A percentile compares a stretch with the other conserved stretches of the same genome.
Evolutionary conservation across 2,797 vertebrate species (phyloP).

Genomic region (Potorous gilbertii): DNA sequence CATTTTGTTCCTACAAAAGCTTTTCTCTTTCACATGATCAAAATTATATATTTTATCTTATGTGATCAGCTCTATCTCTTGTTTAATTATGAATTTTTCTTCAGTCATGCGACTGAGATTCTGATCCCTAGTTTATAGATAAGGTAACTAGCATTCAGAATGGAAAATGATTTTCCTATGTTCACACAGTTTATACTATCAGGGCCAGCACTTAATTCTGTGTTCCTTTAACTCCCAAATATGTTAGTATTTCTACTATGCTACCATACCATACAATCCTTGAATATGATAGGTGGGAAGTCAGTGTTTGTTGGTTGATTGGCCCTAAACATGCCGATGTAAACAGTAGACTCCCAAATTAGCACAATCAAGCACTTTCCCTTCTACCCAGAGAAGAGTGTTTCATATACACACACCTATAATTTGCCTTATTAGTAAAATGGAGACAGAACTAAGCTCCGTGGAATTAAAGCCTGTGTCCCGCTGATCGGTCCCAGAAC

Average conservation of each 20-base stretch:
- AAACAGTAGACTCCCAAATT: neutral
- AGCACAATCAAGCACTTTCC: neutral
- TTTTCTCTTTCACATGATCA: neutral
- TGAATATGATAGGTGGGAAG: neutral
- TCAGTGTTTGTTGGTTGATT: neutral
- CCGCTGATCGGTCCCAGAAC: neutral
- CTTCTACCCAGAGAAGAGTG: neutral
- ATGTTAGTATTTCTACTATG: neutral
- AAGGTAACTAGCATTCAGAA: neutral
- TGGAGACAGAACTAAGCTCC: neutral
- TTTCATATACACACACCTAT: neutral
- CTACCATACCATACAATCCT: neutral
- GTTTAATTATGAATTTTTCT: neutral
- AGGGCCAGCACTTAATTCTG: neutral
- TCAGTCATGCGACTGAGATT: neutral
- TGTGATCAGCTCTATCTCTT: neutral
- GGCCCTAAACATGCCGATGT: neutral
- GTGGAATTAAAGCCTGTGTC: neutral
- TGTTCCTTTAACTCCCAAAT: neutral
- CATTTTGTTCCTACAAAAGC: neutral
- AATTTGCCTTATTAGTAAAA: neutral
- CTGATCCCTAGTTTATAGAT: neutral
- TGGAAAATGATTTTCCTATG: neutral
- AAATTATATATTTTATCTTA: neutral
- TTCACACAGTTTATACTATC: neutral